Evolutionary conservation across 2,113 vertebrate genomes (phyloP).

Genomic region (Tor tambroides): DNA sequence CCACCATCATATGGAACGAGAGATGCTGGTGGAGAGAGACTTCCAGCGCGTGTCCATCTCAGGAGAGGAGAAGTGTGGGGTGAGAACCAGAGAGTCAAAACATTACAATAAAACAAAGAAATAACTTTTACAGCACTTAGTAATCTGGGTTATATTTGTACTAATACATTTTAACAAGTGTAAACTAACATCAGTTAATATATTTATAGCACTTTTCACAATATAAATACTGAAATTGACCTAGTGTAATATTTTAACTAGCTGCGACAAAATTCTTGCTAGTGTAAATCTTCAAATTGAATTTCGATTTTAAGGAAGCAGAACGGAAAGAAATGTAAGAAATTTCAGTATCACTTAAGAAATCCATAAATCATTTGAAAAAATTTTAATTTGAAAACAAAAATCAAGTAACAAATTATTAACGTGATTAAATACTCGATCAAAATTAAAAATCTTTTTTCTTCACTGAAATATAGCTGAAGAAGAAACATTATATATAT

Average conservation of each 20-base stretch:
- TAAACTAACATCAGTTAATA: neutral
- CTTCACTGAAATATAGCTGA: too few species aligned
- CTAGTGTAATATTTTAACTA: too few species aligned
- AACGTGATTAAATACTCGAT: neutral
- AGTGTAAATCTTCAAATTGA: too few species aligned
- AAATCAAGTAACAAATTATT: neutral
- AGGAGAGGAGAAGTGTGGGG: slow-evolving; percentile 95
- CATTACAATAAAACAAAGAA: neutral
- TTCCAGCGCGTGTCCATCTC: slow-evolving; percentile 93
- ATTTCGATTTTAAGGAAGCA: too few species aligned
- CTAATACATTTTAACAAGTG: neutral
- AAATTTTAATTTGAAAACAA: too few species aligned
- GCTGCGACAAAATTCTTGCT: too few species aligned
- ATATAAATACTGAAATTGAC: too few species aligned
- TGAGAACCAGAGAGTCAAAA: slow-evolving; percentile 64
- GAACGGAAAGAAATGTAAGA: too few species aligned
- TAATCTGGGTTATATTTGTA: neutral
- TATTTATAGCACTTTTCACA: too few species aligned
- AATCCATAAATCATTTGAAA: too few species aligned
- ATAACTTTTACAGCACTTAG: neutral
- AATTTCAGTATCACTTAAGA: too few species aligned
- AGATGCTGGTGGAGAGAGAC: slow-evolving; percentile 80
- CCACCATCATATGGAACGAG: slow-evolving; percentile 76
- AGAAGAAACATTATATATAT: too few species aligned
- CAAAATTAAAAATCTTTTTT: neutral